Evolutionary conservation across 2,113 vertebrate species (phyloP), one percentile per base, ranked within the genome.

Genomic region (Pipra filicauda): DNA sequence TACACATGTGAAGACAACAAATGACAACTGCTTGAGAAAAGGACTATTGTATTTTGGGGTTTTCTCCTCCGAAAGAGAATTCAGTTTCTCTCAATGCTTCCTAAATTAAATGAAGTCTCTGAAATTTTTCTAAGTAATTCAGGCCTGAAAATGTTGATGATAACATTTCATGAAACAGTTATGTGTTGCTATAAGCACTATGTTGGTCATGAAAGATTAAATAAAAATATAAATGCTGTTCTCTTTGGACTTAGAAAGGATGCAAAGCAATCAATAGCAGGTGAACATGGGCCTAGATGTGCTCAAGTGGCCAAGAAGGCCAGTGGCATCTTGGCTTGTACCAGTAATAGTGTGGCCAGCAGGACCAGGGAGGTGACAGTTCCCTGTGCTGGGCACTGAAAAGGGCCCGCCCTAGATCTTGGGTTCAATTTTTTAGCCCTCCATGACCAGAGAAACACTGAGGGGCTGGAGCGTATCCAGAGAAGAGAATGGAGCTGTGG

Each of bases 1-100:
- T 39, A 51, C 11, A 16, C 10, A 6, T 17, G 8, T 43, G 23
- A 85, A 48, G 4, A 49, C 7, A 57, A 19, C 2, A 66, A 4
- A 43, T 0, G 2, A n/a, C 10, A 85, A 13, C 3, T 35, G 5
- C 18, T 61, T 31, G 17, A 70, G 18, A 77, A 48, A 19, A 77
- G 4, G 11, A 18, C 7, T 35, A 21, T 2, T 62, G 1, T 26
- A 23, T 0, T 27, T 33, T 9, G 2, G 19, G 1, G 12, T 23
- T n/a, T 39, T 44, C 3, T 12, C 11, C 51, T 28, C 16, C 33
- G 19, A 72, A 65, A 39, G 58, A 48, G 1, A 66, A 54, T 27
- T 48, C 8, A 5, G 2, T 80, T 77, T 65, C 13, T 85, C 13
- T 73, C 23, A 81, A 4, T 16, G 12, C 2, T 66, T 66, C 20